Evolutionary conservation across 2,888 invertebrate species (phyloP).

Genomic region (Galeopsomyia nigrocyanea): DNA sequence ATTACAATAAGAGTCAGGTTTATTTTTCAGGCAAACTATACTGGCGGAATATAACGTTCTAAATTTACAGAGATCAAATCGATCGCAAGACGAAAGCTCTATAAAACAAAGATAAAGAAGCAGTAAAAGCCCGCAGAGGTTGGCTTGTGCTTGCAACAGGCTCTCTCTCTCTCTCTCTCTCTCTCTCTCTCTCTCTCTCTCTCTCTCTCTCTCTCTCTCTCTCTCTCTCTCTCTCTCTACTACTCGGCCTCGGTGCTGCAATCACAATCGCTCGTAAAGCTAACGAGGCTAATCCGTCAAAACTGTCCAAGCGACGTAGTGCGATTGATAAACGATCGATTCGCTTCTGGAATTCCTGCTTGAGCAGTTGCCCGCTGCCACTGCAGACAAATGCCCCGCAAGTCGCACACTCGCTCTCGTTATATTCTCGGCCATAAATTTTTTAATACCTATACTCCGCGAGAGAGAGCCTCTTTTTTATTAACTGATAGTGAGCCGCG

Average conservation of each 20-base stretch:
- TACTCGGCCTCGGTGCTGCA: conserved; percentile 31
- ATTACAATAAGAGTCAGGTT: too few species aligned
- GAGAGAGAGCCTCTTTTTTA: not conserved
- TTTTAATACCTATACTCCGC: conserved; percentile 22
- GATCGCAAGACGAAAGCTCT: conserved; percentile 44
- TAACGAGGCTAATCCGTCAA: conserved; percentile 61
- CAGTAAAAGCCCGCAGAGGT: conserved; percentile 52
- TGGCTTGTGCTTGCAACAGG: too few species aligned
- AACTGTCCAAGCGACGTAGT: conserved; percentile 61
- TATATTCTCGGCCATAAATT: conserved; percentile 40
- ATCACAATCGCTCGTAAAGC: conserved; percentile 57
- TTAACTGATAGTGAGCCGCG: conserved; percentile 11
- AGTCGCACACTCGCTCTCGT: conserved; percentile 28
- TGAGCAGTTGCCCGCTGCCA: too few species aligned
- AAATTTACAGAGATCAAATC: conserved; percentile 42
- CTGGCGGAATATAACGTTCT: too few species aligned
- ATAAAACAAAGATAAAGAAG: conserved; percentile 49
- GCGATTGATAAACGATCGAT: conserved; percentile 50
- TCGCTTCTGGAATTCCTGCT: conserved; percentile 25
- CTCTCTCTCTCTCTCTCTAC: too few species aligned
- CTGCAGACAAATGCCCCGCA: conserved; percentile 31
- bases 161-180: too few species aligned
- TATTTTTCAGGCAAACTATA: too few species aligned
- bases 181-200: too few species aligned
- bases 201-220: too few species aligned